phyloP scores from a whole-genome alignment of 2,888 invertebrate species.

The Drosophila crucigera region DNA sequence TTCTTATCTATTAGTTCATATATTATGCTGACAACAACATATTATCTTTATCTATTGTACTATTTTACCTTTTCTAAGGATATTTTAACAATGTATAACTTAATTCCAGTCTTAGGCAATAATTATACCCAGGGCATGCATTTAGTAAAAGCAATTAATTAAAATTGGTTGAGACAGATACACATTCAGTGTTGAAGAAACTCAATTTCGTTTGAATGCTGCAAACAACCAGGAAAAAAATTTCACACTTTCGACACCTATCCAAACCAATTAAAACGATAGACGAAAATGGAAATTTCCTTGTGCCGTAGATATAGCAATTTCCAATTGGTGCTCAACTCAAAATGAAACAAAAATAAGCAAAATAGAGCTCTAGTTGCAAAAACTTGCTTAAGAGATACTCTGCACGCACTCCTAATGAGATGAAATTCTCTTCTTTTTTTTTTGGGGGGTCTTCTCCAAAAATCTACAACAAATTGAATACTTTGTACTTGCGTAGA shows the following conservation, averaged over 20 bases:
- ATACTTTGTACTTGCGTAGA: neutral
- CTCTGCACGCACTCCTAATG: neutral
- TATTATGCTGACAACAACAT: neutral
- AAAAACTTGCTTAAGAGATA: neutral
- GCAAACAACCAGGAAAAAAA: neutral
- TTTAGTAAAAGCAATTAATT: neutral
- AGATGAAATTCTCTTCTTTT: neutral
- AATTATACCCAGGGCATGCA: neutral
- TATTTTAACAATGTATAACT: neutral
- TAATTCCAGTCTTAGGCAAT: neutral
- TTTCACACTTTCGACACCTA: neutral
- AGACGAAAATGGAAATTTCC: constrained; percentile 13
- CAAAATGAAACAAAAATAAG: neutral
- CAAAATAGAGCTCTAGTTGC: neutral
- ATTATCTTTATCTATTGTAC: neutral
- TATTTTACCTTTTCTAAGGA: neutral
- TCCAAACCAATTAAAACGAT: constrained; percentile 24
- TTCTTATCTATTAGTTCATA: neutral
- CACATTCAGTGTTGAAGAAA: neutral
- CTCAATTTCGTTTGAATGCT: neutral
- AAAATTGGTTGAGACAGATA: neutral
- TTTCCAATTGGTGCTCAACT: constrained; percentile 16
- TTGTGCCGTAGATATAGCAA: constrained; percentile 5
- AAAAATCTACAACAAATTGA: neutral
- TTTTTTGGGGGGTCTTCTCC: neutral